These are phyloP conservation scores for Stenolophus ochropezus DNA, from an alignment of 2,888 invertebrate species.

Conservation along the genomic window DNA sequence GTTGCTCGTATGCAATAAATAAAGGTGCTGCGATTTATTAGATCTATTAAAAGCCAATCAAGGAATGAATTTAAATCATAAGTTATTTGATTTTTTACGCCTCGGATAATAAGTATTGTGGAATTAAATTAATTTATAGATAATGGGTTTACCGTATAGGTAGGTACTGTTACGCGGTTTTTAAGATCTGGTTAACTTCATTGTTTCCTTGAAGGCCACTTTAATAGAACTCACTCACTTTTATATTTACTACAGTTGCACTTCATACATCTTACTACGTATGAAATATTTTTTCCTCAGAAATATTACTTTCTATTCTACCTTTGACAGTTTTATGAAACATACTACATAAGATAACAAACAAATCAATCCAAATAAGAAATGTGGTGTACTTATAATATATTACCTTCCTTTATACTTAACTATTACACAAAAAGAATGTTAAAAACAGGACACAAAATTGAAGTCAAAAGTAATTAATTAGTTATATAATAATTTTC, in stretches of 20 bases:
- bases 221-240: neutral
- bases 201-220: slow-evolving; percentile 9
- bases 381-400: too few relatives aligned
- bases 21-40: slow-evolving; percentile 25
- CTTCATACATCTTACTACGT: too few relatives aligned
- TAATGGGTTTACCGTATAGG: slow-evolving; percentile 37
- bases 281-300: too few relatives aligned
- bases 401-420: too few relatives aligned
- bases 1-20: slow-evolving; percentile 19
- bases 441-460: too few relatives aligned
- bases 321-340: too few relatives aligned
- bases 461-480: too few relatives aligned
- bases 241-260: neutral
- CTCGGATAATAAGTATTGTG: slow-evolving; percentile 6
- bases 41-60: slow-evolving; percentile 34
- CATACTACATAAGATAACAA: too few relatives aligned
- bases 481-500: too few relatives aligned
- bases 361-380: too few relatives aligned
- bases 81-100: slow-evolving; percentile 3
- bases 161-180: slow-evolving; percentile 32
- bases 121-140: slow-evolving; percentile 32
- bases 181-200: slow-evolving; percentile 23
- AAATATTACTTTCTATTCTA: too few relatives aligned
- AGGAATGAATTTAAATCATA: slow-evolving; percentile 13
- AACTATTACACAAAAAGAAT: too few relatives aligned